A percentile compares a stretch with the other conserved stretches of the same genome.
phyloP scores from a whole-genome alignment of 2,113 vertebrate species.

The Phainopepla nitens region DNA sequence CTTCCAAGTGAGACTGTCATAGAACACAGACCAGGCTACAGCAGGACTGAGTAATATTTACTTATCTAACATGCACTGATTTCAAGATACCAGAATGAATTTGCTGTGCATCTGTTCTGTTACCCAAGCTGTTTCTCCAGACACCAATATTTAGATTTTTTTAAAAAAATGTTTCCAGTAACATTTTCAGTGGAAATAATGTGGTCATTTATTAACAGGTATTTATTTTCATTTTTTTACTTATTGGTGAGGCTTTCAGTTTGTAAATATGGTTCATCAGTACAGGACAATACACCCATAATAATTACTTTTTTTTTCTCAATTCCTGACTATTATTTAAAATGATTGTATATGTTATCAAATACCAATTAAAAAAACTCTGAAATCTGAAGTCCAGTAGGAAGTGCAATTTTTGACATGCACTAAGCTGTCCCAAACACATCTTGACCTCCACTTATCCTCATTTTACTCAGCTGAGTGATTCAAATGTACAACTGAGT shows the following conservation, averaged over 20 bases:
- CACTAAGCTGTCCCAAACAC: not conserved
- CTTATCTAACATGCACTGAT: rapidly evolving
- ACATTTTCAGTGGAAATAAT: not conserved
- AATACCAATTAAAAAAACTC: not conserved
- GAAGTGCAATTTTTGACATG: not conserved
- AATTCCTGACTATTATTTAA: not conserved
- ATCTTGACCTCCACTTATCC: not conserved
- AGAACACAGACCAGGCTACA: not conserved
- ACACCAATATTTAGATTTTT: not conserved
- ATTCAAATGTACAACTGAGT: not conserved
- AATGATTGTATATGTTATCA: not conserved
- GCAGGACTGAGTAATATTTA: not conserved
- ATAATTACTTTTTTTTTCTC: not conserved
- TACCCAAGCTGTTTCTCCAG: not conserved
- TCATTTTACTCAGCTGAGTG: not conserved
- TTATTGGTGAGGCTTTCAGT: not conserved
- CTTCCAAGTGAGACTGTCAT: not conserved
- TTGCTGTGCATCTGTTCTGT: not conserved
- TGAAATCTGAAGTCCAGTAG: not conserved
- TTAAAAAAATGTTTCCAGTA: not conserved
- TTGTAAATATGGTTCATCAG: not conserved
- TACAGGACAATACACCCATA: not conserved
- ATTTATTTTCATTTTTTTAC: not conserved
- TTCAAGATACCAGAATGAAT: not conserved
- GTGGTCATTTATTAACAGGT: not conserved